These are phyloP conservation scores for Temnothorax unifasciatus DNA, from an alignment of 2,888 invertebrate species.

Conservation along the genomic window DNA sequence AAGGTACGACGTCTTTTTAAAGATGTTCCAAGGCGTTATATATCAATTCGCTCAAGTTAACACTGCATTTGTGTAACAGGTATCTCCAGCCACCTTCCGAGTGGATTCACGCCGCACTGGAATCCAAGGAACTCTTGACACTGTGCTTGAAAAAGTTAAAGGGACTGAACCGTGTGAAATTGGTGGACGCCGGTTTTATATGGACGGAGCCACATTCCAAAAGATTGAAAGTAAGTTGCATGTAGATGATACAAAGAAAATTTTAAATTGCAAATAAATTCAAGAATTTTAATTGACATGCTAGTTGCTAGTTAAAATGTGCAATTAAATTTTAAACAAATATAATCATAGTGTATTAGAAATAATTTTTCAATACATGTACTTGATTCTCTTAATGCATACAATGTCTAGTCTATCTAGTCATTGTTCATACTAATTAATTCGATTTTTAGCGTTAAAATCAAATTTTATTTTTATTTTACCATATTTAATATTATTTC, in stretches of 20 bases:
- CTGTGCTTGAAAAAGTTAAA: conserved; percentile 97
- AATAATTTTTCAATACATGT: background rate
- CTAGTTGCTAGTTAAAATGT: background rate
- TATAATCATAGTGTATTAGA: background rate
- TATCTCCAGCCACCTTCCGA: conserved; percentile 97
- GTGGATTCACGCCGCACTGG: conserved; percentile 95
- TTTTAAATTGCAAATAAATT: background rate
- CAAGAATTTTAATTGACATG: background rate
- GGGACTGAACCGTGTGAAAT: conserved; percentile 94
- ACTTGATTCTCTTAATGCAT: background rate
- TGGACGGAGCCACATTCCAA: conserved; percentile 99
- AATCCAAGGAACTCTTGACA: conserved; percentile 95
- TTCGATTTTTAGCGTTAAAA: background rate
- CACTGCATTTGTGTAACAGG: conserved; percentile 82
- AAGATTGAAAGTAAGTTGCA: conserved; percentile 92
- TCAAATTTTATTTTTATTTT: background rate
- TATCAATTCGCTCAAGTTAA: background rate
- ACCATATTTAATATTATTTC: background rate
- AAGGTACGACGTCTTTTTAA: conserved; percentile 87
- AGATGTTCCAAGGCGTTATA: background rate
- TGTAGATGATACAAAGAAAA: background rate
- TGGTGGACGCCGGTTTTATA: conserved; percentile 98
- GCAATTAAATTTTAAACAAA: background rate
- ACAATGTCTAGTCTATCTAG: background rate
- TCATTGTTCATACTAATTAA: background rate